These are phyloP conservation scores for pig (Sus scrofa) DNA, from an alignment of 2,113 vertebrate genomes.

Conservation along the genomic window T2T-Sscrofa CM000813.6:12680501-12681000, in stretches of 20 bases:
- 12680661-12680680: not conserved
- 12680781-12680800: too few species aligned
- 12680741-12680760: too few species aligned
- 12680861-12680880: not conserved
- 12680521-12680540: not conserved
- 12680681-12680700: not conserved
- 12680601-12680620: not conserved
- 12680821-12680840: too few species aligned
- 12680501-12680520: not conserved
- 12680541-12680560: not conserved
- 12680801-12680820: too few species aligned
- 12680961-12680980: not conserved
- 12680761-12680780: too few species aligned
- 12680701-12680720: not conserved
- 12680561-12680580: too few species aligned
- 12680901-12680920: not conserved
- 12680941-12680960: not conserved
- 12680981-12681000: not conserved
- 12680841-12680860: too few species aligned
- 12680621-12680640: not conserved
- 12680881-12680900: not conserved
- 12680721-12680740: not conserved
- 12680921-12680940: not conserved
- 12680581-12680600: not conserved
- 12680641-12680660: accelerated